Evolutionary conservation across 2,888 invertebrate species (phyloP), one percentile per base, ranked within the genome.

Genomic region (Nomada lathburiana): DNA sequence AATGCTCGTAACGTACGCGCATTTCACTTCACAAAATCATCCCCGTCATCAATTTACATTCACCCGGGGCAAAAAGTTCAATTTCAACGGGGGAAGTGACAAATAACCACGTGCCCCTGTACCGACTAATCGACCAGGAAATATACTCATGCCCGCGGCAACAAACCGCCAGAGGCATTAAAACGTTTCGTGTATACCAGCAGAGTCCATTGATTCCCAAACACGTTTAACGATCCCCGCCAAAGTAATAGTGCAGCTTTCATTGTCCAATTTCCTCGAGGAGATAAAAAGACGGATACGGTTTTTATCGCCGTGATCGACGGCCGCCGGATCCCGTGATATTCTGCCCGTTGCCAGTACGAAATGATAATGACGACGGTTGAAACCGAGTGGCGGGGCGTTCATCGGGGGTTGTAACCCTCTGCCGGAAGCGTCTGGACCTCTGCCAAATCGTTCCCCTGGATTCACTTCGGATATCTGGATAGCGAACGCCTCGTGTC

Each of bases 281-380:
- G 4, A 53, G 10, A 47, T 26, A 53, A 44, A 47, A 50, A 77
- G 62, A 23, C 59, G 44, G n/a, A 62, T 20, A 70, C 44, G 23
- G 44, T 78, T 67, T 77, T 67, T 68, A 62, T 16, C 57, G 29
- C 2, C 18, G 9, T 42, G 63, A 81, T 73, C 72, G 68, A 67
- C 62, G 62, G 10, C n/a, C 18, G n/a, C 20, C 11, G n/a, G 52
- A 74, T 70, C 64, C n/a, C 63, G 44, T 67, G 76, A 80, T 70
- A 80, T 70, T 64, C 65, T 20, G 72, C 57, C 65, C 20, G 71
- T 65, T 63, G 64, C 70, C 70, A 77, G 77, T 74, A 53, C 36
- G 83, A 77, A 83, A 83, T 77, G 83, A 83, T 83, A 83, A 83
- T 83, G 77, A 77, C 70, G 65, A 60, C 23, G 77, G 73, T 70